phyloP scores from a whole-genome alignment of 2,888 invertebrate species.

The Drosophila maculinotata region DNA sequence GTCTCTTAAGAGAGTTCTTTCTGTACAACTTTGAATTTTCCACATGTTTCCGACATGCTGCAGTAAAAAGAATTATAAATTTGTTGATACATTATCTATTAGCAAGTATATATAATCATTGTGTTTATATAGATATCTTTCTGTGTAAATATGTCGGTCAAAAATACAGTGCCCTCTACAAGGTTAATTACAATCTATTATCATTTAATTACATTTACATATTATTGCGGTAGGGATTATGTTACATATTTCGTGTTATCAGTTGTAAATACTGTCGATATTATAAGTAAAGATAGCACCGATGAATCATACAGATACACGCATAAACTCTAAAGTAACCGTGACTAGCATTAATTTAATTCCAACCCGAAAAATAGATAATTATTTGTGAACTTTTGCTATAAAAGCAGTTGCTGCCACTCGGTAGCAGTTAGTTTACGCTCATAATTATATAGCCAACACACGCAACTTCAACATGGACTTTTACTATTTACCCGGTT shows the following conservation, averaged over 20 bases:
- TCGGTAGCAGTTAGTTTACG: not conserved
- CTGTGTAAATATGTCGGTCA: no score
- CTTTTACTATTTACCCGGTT: slow-evolving; percentile 71
- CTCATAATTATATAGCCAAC: not conserved
- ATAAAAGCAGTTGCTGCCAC: slow-evolving; percentile 18
- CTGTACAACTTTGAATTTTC: no score
- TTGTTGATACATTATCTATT: no score
- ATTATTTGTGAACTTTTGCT: not conserved
- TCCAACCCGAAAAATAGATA: not conserved
- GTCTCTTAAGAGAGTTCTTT: no score
- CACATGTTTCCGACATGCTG: no score
- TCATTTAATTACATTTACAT: not conserved
- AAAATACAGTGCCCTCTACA: no score
- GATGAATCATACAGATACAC: not conserved
- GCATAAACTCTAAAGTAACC: slow-evolving; percentile 7
- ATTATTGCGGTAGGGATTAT: not conserved
- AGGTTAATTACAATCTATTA: no score
- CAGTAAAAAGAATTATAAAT: no score
- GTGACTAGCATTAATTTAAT: slow-evolving; percentile 10
- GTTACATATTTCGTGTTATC: not conserved
- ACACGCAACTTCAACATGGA: slow-evolving; percentile 42
- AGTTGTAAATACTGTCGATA: not conserved
- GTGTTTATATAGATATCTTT: no score
- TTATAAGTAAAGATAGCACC: not conserved
- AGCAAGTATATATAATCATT: no score